Evolutionary conservation across 1,140 invertebrate genomes (phyloP).

Genomic region (Calephelis virginiensis): DNA sequence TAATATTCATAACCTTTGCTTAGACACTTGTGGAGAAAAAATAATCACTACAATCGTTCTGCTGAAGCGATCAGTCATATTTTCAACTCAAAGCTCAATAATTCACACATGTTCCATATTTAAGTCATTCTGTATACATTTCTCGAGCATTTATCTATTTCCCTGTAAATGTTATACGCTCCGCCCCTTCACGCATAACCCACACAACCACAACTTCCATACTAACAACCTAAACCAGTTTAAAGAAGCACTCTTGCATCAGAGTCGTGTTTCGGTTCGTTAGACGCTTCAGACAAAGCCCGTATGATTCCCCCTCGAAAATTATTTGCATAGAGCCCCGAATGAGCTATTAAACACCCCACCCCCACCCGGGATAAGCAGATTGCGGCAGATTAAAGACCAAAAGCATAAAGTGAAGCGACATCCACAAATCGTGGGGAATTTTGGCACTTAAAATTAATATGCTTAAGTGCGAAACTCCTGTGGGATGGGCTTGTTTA

Average conservation of each 20-base stretch:
- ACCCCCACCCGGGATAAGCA: conserved; percentile 53
- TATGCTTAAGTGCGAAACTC: conserved; percentile 50
- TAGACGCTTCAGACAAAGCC: conserved; percentile 69
- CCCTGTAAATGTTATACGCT: conserved; percentile 24
- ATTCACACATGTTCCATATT: background rate
- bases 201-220: conserved; percentile 24
- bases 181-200: conserved; percentile 21
- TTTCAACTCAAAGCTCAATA: too few species aligned
- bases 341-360: conserved; percentile 73
- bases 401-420: conserved; percentile 52
- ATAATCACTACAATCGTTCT: too few species aligned
- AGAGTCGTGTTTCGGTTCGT: conserved; percentile 57
- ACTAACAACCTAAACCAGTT: conserved; percentile 42
- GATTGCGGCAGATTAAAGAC: conserved; percentile 75
- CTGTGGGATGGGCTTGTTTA: conserved; percentile 41
- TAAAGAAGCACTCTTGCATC: conserved; percentile 53
- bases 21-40: too few species aligned
- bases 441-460: conserved; percentile 31
- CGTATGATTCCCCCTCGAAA: conserved; percentile 67
- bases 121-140: background rate
- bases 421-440: conserved; percentile 13
- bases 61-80: too few species aligned
- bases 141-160: background rate
- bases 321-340: conserved; percentile 74
- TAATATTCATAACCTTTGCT: too few species aligned